Evolutionary conservation across 2,888 invertebrate genomes (phyloP), one percentile per base, ranked within the genome.

Genomic region (Epistrophella euchroma): DNA sequence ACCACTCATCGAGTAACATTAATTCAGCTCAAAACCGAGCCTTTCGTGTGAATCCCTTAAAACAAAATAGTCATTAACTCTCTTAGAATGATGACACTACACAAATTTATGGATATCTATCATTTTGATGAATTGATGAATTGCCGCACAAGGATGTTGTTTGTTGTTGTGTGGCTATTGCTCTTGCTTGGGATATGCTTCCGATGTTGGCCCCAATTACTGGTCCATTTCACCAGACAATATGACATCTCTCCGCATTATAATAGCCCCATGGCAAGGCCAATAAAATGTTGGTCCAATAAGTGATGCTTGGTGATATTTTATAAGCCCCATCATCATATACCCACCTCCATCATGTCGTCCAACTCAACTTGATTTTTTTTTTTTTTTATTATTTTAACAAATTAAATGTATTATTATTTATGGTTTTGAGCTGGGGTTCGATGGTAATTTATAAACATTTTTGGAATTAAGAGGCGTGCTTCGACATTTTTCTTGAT

Each of bases 71-170:
- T 60, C 62, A 70, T 79, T 32, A 72, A 80, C 76, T 76, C 76
- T 66, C 68, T 71, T 70, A 70, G 68, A 55, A 70, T 73, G 85
- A 85, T 85, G 85, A 85, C 81, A 80, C 85, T 80, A 62, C 60
- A 80, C 58, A 80, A 79, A 85, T 85, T 85, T 85, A 80, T 85
- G 81, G 85, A 76, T 85, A 85, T 72, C 76, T 85, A 85, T 72
- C 80, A 85, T 47, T 85, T 80, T 80, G 80, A 80, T 60, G 68
- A 80, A 80, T 85, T 85, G 85, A 85, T 77, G 85, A 85, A 85
- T 85, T 80, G 80, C 68, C 73, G 35, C 50, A 56, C 4, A 68
- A 55, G 80, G 80, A 72, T 72, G 64, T 79, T 19, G 62, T 43
- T 47, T 58, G 58, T 70, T 70, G 15, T 25, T 55, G 55, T 50